A percentile compares a stretch with the other conserved stretches of the same genome.
Conservation (phyloP, 2,113 vertebrate genomes). For the Cyprinodon variegatus region DNA sequence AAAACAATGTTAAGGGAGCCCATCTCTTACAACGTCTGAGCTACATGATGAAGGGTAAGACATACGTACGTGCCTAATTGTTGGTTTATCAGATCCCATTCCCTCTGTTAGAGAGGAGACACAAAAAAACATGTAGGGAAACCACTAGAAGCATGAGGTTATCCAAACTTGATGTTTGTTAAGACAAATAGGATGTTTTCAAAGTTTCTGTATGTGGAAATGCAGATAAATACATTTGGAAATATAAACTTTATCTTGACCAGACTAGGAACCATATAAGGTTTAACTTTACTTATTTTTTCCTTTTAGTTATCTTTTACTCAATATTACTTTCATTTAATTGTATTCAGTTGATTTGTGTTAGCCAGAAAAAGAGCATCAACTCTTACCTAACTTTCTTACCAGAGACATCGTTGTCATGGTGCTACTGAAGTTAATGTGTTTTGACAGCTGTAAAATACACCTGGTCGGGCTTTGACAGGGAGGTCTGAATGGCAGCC, state of each 20-base stretch:
- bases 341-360: neutral
- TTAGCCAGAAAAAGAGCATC: neutral
- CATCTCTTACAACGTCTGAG: too few relatives aligned
- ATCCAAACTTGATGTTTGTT: too few relatives aligned
- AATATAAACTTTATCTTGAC: neutral
- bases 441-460: constrained; percentile 43
- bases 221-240: too few relatives aligned
- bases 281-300: neutral
- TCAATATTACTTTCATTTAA: neutral
- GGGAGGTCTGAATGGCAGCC: constrained; percentile 4
- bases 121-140: too few relatives aligned
- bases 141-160: too few relatives aligned
- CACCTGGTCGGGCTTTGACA: constrained; percentile 50
- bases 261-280: neutral
- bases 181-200: too few relatives aligned
- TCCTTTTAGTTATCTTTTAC: neutral
- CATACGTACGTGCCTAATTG: too few relatives aligned
- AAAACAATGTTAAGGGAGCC: too few relatives aligned
- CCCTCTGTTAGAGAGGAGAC: too few relatives aligned
- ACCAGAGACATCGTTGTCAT: constrained; percentile 28
- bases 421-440: constrained; percentile 1
- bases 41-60: too few relatives aligned
- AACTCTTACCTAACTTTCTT: neutral
- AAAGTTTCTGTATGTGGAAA: too few relatives aligned
- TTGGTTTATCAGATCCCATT: too few relatives aligned